Conservation (phyloP, 2,888 invertebrate genomes). For the Cosmorhoe ocellata region DNA sequence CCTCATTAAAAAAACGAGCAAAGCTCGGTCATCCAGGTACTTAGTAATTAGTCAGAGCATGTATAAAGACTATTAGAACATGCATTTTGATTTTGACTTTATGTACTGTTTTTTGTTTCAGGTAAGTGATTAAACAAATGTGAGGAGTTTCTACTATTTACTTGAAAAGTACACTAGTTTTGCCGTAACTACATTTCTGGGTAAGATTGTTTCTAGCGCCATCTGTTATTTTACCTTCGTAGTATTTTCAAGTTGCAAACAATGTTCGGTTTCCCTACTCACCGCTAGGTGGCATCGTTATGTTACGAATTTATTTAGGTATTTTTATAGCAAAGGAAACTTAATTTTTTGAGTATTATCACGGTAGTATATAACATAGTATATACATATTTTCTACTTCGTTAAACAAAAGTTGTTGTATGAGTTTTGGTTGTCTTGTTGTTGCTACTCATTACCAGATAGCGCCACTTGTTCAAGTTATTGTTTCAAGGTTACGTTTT, state of each 20-base stretch:
- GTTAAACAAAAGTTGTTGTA: no score
- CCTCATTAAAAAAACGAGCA: no score
- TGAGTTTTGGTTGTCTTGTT: neutral
- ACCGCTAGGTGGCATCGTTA: constrained; percentile 16
- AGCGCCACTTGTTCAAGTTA: neutral
- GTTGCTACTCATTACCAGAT: constrained; percentile 14
- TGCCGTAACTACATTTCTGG: neutral
- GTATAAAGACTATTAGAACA: no score
- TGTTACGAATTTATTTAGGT: no score
- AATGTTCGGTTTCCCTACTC: constrained; percentile 14
- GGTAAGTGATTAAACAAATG: constrained; percentile 38
- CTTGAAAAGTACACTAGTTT: neutral
- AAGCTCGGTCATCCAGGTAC: no score
- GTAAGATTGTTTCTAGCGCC: constrained; percentile 43
- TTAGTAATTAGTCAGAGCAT: no score
- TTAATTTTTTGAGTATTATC: no score
- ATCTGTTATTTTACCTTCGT: constrained; percentile 36
- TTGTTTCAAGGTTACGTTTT: no score
- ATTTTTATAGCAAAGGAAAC: no score
- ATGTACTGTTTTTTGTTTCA: constrained; percentile 36
- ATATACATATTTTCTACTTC: neutral
- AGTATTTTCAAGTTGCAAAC: constrained; percentile 8
- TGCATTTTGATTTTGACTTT: neutral
- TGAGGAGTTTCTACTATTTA: no score
- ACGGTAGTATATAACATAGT: no score